These are phyloP conservation scores for Drosophila auraria DNA, from an alignment of 1,140 invertebrate species.

Conservation along the genomic window DNA sequence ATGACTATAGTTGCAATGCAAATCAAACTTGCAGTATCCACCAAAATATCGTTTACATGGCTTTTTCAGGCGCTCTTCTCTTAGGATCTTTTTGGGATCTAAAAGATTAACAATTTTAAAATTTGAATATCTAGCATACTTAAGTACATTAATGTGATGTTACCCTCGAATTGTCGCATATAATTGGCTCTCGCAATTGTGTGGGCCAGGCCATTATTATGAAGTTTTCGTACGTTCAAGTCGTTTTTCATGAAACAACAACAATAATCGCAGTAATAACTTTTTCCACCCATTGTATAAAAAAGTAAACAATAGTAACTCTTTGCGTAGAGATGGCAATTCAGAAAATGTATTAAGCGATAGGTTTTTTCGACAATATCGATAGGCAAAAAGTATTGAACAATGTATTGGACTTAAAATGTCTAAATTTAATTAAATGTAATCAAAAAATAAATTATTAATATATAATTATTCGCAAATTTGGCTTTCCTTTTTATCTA, in stretches of 20 bases:
- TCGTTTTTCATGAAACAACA: conserved; percentile 79
- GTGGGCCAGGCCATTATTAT: conserved; percentile 69
- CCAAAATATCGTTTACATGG: conserved; percentile 64
- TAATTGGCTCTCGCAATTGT: conserved; percentile 64
- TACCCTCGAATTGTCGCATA: conserved; percentile 66
- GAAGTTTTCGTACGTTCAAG: conserved; percentile 73
- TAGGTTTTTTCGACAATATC: neutral
- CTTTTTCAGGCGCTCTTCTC: conserved; percentile 53
- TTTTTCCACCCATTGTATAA: conserved; percentile 70
- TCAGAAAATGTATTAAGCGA: neutral
- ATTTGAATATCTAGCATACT: neutral
- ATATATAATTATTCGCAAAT: neutral
- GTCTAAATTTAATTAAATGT: too few species aligned
- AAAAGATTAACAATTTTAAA: neutral
- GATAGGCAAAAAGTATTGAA: neutral
- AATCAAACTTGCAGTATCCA: conserved; percentile 69
- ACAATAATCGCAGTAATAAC: conserved; percentile 81
- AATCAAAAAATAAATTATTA: neutral
- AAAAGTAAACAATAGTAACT: conserved; percentile 23
- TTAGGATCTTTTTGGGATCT: conserved; percentile 63
- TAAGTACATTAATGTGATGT: neutral
- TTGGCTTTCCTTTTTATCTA: too few species aligned
- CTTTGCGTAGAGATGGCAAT: conserved; percentile 16
- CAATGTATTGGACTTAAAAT: too few species aligned
- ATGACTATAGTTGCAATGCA: conserved; percentile 69